Base-by-base conservation (phyloP, 2,888 invertebrate genomes). In the Argynnis bischoffii region DNA sequence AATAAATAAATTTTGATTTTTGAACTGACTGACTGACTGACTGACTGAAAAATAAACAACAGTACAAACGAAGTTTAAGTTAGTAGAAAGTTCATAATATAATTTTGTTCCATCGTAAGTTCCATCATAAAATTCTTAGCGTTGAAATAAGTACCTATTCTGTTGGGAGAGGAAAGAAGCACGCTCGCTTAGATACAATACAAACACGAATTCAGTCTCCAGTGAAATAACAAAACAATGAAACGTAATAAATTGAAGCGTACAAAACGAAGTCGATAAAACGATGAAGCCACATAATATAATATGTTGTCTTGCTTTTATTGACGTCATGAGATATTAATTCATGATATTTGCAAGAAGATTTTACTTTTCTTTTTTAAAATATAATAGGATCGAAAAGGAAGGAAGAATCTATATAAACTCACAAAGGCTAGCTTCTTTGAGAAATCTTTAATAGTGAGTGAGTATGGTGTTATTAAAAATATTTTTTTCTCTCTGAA, bases 221-320 rank as follows among this genome's bases (percentile, higher is more conserved):
- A 72, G 67, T 70, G 67, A 71, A 73, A 69, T 73, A 69, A 81
- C 79, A 84, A 86, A 88, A 88, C 86, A 87, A 86, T 88, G 84
- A 83, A 81, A 85, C 81, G 81, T 83, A 85, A 88, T 85, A 84
- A 86, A 85, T 82, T 83, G 85, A 83, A 85, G 85, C 80, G 82
- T 83, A 80, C 81, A 80, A 80, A 84, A 83, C 81, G 84, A 81
- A 87, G 84, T 66, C 70, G 69, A 73, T 72, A 75, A 75, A 78
- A 67, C 63, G 63, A 69, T 68, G 68, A 55, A 68, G 68, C 55
- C 60, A 64, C 51, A 41, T 41, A 41, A 41, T 41, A 41, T 41
- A 41, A 41, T 41, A 41, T 41, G 35, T 11, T 41, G 11, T 41
- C 11, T 11, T 41, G 35, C 35, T 41, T 41, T 41, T 11, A 41